A percentile compares a stretch with the other conserved stretches of the same genome.
phyloP scores from a whole-genome alignment of 2,888 invertebrate species.

The Cryptocephalus primarius region DNA sequence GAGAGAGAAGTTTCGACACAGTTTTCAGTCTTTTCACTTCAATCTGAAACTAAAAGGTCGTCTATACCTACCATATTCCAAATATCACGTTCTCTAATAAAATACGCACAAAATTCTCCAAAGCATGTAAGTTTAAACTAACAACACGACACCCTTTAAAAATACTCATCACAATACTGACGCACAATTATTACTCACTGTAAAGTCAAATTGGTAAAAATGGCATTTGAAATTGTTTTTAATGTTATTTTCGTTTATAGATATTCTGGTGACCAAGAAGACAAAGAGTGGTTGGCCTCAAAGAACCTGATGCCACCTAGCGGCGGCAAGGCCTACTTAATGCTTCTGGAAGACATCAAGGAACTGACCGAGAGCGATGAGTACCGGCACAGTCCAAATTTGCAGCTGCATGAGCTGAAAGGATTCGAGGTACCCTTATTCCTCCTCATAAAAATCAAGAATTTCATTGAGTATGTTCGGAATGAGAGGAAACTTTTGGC shows the following conservation, averaged over 20 bases:
- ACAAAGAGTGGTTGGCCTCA: constrained; percentile 70
- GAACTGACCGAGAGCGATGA: constrained; percentile 64
- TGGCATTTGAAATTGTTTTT: not conserved
- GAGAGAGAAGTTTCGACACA: too few species aligned
- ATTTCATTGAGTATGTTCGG: constrained; percentile 44
- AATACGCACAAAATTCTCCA: too few species aligned
- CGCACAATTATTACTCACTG: too few species aligned
- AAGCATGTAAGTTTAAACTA: too few species aligned
- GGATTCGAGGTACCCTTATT: constrained; percentile 68
- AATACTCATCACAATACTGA: too few species aligned
- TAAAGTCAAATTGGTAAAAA: not conserved
- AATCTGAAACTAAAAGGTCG: too few species aligned
- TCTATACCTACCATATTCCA: too few species aligned
- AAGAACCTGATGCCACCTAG: constrained; percentile 67
- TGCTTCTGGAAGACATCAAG: constrained; percentile 67
- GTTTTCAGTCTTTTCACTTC: too few species aligned
- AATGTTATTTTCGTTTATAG: constrained; percentile 3
- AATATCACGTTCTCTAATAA: too few species aligned
- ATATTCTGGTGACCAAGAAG: constrained; percentile 69
- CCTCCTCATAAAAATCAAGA: constrained; percentile 63
- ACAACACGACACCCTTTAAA: too few species aligned
- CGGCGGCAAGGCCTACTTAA: constrained; percentile 68
- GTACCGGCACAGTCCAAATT: constrained; percentile 53
- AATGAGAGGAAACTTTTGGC: constrained; percentile 29
- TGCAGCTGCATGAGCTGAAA: constrained; percentile 55